Percentiles rank a stretch among this genome's conserved stretches.
Evolutionary conservation across 2,888 invertebrate genomes (phyloP).

Genomic region (Helobdella robusta): DNA sequence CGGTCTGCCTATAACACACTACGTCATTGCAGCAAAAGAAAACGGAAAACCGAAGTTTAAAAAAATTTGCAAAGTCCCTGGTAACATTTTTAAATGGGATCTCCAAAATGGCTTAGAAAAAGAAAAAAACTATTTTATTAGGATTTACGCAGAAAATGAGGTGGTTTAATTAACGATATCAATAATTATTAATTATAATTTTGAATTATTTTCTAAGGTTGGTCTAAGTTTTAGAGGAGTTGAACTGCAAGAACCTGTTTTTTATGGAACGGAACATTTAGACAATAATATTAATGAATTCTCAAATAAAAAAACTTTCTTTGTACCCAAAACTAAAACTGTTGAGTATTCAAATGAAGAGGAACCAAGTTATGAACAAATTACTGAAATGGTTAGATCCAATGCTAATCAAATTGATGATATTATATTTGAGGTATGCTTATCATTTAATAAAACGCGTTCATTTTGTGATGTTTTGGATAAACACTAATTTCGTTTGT

Average conservation of each 20-base stretch:
- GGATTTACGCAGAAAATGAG: conserved; percentile 33
- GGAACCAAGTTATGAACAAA: not conserved
- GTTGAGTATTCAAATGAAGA: not conserved
- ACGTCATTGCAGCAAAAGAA: conserved; percentile 33
- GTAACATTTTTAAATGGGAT: conserved; percentile 12
- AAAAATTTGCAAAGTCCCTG: conserved; percentile 30
- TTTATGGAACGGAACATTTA: no score
- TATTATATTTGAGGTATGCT: no score
- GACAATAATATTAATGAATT: no score
- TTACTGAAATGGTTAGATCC: no score
- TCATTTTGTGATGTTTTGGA: no score
- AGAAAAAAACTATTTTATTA: conserved; percentile 29
- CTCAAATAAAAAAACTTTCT: conserved; percentile 5
- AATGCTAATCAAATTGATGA: no score
- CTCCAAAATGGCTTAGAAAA: conserved; percentile 27
- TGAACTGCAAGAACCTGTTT: conserved; percentile 28
- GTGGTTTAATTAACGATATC: not conserved
- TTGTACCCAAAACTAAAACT: conserved; percentile 7
- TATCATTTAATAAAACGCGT: no score
- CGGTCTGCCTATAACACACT: conserved; percentile 66
- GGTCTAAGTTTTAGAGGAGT: conserved; percentile 30
- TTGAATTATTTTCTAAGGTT: not conserved
- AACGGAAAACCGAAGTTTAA: conserved; percentile 33
- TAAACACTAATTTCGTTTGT: no score
- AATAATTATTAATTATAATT: not conserved